Evolutionary conservation across 2,113 vertebrate genomes (phyloP), one percentile per base, ranked within the genome.

Genomic region (Passer montanus): DNA sequence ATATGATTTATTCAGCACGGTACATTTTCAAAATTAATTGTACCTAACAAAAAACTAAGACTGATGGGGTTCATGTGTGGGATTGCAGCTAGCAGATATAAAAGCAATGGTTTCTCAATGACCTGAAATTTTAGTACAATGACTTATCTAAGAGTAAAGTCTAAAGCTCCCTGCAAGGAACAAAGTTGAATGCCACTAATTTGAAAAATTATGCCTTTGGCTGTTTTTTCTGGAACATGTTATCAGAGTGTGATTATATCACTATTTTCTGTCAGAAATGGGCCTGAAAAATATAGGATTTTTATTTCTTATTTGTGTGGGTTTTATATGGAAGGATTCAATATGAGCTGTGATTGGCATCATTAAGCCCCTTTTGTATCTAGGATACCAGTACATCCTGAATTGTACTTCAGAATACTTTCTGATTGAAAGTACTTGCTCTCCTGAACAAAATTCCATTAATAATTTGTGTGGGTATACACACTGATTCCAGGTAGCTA

Each of bases 181-280:
- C 49, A 59, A 85, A 59, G 55, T 66, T 69, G 63, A 95, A 93
- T 89, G 60, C 44, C 50, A 64, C 84, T 94, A 89, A 95, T 95
- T 96, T 91, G 30, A 95, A 74, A 94, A 95, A 97, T 96, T 90
- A 94, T 80, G 78, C 70, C 82, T 91, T 83, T 83, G 68, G 33
- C 67, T 76, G 55, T 50, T 90, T 90, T 91, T 83, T 90, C 75
- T 91, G 66, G 58, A 94, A 91, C 8, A 0, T 49, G 74, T 80
- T 83, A 58, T 83, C 84, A 70, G 49, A 89, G n/a, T 80, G 43
- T 12, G 5, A 87, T 94, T 95, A 85, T 91, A 91, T 91, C 55
- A 87, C 55, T 91, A 53, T 87, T 95, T 95, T 90, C 70, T 86
- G 89, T 86, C 67, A 85, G 46, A 93, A 95, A 85, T 35, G 35